Evolutionary conservation across 2,888 invertebrate genomes (phyloP).

Genomic region (Rosalia funebris): DNA sequence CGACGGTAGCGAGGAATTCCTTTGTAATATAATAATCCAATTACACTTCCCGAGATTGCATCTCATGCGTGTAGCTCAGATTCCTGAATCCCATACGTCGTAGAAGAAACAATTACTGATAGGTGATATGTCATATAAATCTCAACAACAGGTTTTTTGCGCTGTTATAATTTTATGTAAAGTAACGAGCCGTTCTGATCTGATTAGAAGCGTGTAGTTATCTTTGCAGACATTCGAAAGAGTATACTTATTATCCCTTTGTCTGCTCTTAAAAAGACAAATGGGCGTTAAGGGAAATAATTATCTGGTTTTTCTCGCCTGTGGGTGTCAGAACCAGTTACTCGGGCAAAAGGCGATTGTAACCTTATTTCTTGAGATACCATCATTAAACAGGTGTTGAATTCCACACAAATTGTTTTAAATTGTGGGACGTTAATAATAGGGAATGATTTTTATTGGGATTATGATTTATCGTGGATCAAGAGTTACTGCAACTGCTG

Average conservation of each 20-base stretch:
- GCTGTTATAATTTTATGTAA: constrained; percentile 10
- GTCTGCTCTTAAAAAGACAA: constrained; percentile 45
- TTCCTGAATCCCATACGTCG: neutral
- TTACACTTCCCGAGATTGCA: neutral
- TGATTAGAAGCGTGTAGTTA: constrained; percentile 32
- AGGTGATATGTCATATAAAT: constrained; percentile 7
- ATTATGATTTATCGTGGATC: constrained; percentile 4
- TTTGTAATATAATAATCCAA: neutral
- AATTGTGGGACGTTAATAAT: constrained; percentile 47
- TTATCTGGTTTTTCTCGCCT: constrained; percentile 51
- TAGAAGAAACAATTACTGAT: constrained; percentile 12
- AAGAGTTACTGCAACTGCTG: constrained; percentile 6
- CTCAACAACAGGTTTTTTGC: constrained; percentile 5
- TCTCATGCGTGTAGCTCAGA: neutral
- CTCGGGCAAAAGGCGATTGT: constrained; percentile 49
- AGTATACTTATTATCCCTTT: constrained; percentile 46
- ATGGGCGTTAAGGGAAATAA: constrained; percentile 51
- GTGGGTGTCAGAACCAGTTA: constrained; percentile 51
- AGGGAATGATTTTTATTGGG: constrained; percentile 12
- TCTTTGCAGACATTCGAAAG: constrained; percentile 28
- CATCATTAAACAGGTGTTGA: constrained; percentile 56
- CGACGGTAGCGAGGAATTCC: too few species aligned
- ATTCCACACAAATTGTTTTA: constrained; percentile 53
- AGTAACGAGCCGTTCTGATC: constrained; percentile 22
- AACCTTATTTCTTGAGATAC: constrained; percentile 51